phyloP scores from a whole-genome alignment of 2,888 invertebrate genomes.

The Eristalinus aeneus region DNA sequence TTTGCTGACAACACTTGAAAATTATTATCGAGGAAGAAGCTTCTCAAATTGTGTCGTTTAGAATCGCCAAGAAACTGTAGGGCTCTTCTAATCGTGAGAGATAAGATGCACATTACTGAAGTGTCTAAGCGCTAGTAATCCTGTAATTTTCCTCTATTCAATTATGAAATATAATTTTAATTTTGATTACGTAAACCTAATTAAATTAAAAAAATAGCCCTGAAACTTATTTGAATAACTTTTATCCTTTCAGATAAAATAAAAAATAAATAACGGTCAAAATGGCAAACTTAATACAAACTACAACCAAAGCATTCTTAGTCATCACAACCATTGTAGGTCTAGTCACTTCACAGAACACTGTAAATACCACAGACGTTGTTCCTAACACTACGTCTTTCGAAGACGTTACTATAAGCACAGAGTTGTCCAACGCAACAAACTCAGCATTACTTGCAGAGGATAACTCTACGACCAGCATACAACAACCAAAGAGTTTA shows the following conservation, averaged over 20 bases:
- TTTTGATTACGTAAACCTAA: too few species aligned
- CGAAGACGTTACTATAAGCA: neutral
- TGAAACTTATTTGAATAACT: neutral
- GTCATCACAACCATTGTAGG: conserved; percentile 4
- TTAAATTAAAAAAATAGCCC: too few species aligned
- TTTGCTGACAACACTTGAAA: too few species aligned
- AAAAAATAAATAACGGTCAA: neutral
- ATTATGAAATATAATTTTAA: too few species aligned
- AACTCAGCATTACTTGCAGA: neutral
- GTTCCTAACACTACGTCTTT: neutral
- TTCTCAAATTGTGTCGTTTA: too few species aligned
- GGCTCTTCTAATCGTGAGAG: too few species aligned
- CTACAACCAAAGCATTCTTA: neutral
- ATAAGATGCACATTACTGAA: too few species aligned
- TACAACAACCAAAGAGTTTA: conserved; percentile 8
- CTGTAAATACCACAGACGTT: neutral
- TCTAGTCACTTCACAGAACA: conserved; percentile 8
- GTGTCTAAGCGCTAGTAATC: too few species aligned
- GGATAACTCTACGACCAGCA: neutral
- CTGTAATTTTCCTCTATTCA: too few species aligned
- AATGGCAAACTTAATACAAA: conserved; percentile 19
- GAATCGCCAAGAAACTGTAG: too few species aligned
- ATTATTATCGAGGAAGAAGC: too few species aligned
- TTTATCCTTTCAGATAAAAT: neutral
- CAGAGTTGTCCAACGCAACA: neutral